phyloP scores from a whole-genome alignment of 2,888 invertebrate species.

The Dendrolimus houi region DNA sequence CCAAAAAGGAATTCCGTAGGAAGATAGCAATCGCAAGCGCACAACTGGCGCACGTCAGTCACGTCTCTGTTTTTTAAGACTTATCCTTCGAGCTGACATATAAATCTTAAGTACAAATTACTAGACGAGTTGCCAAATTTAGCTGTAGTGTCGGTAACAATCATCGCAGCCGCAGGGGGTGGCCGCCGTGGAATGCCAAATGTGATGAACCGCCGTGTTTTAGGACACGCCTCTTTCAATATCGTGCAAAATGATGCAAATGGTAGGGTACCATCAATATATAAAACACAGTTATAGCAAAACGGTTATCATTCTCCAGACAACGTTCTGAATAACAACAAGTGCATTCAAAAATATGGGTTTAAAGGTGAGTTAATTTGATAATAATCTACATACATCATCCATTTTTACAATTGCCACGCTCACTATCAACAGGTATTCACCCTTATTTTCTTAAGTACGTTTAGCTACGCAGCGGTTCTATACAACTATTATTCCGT shows the following conservation, averaged over 20 bases:
- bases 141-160: conserved; percentile 19
- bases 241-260: conserved; percentile 29
- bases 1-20: background rate
- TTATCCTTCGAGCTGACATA: background rate
- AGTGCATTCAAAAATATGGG: conserved; percentile 15
- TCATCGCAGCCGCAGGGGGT: conserved; percentile 35
- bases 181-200: conserved; percentile 31
- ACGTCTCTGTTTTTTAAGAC: conserved; percentile 4
- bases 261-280: conserved; percentile 38
- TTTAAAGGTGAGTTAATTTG: conserved; percentile 22
- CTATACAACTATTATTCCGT: too few relatives aligned
- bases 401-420: too few relatives aligned
- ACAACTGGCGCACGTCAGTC: background rate
- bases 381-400: too few relatives aligned
- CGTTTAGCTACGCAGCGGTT: too few relatives aligned
- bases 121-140: conserved; percentile 6
- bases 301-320: conserved; percentile 31
- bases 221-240: conserved; percentile 29
- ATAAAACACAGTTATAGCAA: conserved; percentile 30
- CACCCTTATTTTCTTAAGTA: too few relatives aligned
- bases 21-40: background rate
- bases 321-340: conserved; percentile 18
- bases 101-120: background rate
- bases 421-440: too few relatives aligned
- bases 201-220: conserved; percentile 18